A percentile compares a stretch with the other conserved stretches of the same genome.
These are phyloP conservation scores for Trichonephila inaurata DNA, from an alignment of 1,140 invertebrate species.

Conservation along the genomic window DNA sequence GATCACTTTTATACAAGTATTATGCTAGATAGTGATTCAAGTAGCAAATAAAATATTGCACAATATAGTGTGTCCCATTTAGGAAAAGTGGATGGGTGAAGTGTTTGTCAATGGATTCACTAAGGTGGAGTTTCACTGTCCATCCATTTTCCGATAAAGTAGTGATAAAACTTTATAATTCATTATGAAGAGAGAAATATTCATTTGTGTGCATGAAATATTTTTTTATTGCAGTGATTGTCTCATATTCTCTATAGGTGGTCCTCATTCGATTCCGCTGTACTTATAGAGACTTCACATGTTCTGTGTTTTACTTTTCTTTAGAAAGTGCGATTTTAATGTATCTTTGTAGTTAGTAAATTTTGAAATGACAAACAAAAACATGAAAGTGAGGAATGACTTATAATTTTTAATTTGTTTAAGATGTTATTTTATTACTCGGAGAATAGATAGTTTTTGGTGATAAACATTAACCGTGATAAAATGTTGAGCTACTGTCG, in stretches of 20 bases:
- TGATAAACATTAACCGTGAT: conserved; percentile 9
- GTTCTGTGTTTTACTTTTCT: conserved; percentile 15
- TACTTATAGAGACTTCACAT: not conserved
- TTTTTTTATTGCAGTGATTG: not conserved
- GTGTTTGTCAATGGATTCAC: not conserved
- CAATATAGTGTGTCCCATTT: not conserved
- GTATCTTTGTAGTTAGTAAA: not conserved
- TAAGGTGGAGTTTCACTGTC: not conserved
- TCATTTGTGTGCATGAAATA: not conserved
- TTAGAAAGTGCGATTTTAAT: not conserved
- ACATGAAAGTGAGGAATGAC: not conserved
- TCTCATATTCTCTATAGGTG: conserved; percentile 3
- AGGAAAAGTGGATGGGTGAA: not conserved
- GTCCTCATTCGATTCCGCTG: conserved; percentile 12
- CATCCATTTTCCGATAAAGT: conserved; percentile 26
- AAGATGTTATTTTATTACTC: conserved; percentile 8
- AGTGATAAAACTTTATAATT: conserved; percentile 25
- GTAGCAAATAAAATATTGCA: not conserved
- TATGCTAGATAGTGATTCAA: conserved; percentile 73
- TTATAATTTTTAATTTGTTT: not conserved
- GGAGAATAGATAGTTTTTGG: conserved; percentile 22
- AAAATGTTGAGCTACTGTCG: conserved; percentile 25
- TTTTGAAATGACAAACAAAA: not conserved
- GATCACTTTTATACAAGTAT: conserved; percentile 75
- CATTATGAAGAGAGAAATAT: not conserved